phyloP scores from a whole-genome alignment of 2,113 vertebrate genomes.

The Ailuropoda melanoleuca region DNA sequence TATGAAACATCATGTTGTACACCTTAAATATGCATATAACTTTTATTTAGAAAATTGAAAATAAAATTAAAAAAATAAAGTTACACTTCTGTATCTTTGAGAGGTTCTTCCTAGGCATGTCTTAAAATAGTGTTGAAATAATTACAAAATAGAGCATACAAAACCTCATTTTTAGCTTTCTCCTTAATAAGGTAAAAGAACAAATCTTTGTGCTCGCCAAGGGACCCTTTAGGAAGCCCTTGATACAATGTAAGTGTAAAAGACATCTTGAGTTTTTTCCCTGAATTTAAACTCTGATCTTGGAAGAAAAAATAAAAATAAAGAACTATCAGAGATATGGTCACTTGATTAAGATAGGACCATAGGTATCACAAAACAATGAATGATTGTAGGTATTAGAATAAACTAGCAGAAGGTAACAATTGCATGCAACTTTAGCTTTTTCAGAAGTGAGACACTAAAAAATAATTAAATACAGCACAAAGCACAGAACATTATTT shows the following conservation, averaged over 20 bases:
- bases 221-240: background rate
- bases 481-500: background rate
- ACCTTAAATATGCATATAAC: background rate
- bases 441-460: background rate
- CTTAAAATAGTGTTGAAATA: constrained; percentile 19
- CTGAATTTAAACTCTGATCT: background rate
- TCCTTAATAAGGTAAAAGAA: background rate
- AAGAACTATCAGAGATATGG: background rate
- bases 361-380: background rate
- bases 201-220: background rate
- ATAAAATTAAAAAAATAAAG: background rate
- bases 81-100: background rate
- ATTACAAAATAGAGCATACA: background rate
- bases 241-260: background rate
- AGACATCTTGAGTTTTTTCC: background rate
- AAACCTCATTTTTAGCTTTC: constrained; percentile 16
- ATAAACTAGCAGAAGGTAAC: background rate
- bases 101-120: background rate
- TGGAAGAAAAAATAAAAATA: background rate
- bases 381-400: background rate
- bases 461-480: background rate
- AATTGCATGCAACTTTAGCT: background rate
- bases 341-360: background rate
- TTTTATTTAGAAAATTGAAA: background rate
- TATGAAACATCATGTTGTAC: background rate